Evolutionary conservation across 2,113 vertebrate genomes (phyloP).

Genomic region (Peromyscus polionotus): DNA sequence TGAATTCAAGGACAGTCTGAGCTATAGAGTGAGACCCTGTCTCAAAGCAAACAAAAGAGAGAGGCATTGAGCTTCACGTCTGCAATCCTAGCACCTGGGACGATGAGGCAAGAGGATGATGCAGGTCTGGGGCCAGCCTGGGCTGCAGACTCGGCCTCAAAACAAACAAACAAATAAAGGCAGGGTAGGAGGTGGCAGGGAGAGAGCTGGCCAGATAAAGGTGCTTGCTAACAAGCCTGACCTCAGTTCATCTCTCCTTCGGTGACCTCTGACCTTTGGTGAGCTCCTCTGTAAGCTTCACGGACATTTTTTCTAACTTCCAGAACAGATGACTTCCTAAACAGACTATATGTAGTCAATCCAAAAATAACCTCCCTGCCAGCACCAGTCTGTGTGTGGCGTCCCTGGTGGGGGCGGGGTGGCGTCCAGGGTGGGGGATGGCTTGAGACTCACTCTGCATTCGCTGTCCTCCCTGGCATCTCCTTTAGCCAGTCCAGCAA

Average conservation of each 20-base stretch:
- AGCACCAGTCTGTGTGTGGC: constrained; percentile 87
- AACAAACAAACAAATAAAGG: neutral
- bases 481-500: constrained; percentile 84
- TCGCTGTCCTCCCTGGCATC: constrained; percentile 85
- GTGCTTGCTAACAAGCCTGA: too few relatives aligned
- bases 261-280: constrained; percentile 94
- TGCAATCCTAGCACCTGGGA: neutral
- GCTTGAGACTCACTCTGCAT: constrained; percentile 89
- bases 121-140: neutral
- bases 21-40: neutral
- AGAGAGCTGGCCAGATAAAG: neutral
- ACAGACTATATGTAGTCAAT: constrained; percentile 92
- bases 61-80: neutral
- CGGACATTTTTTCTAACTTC: constrained; percentile 97
- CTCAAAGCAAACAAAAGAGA: neutral
- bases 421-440: constrained; percentile 53
- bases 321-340: constrained; percentile 96
- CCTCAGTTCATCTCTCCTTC: neutral
- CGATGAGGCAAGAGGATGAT: neutral
- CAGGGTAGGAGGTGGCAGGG: neutral
- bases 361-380: constrained; percentile 92
- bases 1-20: neutral
- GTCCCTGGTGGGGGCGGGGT: too few relatives aligned
- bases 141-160: neutral
- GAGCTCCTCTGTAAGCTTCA: constrained; percentile 97